Evolutionary conservation across 2,113 vertebrate species (phyloP), one percentile per base, ranked within the genome.

Genomic region (Antechinus stuartii): DNA sequence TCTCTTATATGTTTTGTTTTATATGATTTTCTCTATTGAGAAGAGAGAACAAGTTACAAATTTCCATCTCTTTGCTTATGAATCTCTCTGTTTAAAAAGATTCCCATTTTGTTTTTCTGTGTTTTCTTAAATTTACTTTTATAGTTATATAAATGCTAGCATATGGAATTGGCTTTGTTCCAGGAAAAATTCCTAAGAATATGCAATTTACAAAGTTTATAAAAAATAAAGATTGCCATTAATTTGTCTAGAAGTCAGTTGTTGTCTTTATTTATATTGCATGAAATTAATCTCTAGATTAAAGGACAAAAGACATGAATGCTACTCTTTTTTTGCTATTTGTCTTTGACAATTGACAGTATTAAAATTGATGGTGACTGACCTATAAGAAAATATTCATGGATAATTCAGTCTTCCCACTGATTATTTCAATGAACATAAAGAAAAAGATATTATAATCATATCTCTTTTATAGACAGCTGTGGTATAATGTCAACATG

Each of bases 131-230:
- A 56, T 56, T 56, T 56, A 56, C 8, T 10, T 27, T 57, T 57
- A 57, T 26, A 57, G 56, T 26, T 57, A 2, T 27, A 0, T 57
- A 57, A 57, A 57, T 26, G 9, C 26, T 26, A 57, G 10, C 8
- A 57, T 26, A 46, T 96, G 91, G 91, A 98, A 91, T 26, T 97
- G 53, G 89, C 89, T 95, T 94, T 49, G 55, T 95, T 97, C 97
- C 91, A 95, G 96, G 97, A 97, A 96, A 97, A 94, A 91, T 98
- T 92, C 96, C 93, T n/a, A 84, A 52, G 95, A 92, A 94, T 42
- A 94, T 98, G 95, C 93, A 96, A 98, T 91, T 90, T 92, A 91
- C 22, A 54, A 54, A 54, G 47, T 49, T 49, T 49, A 3, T 49
- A 19, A 27, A 27, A 95, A 94, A 91, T 90, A 42, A 97, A 97